These are phyloP conservation scores for Mechanitis mazaeus DNA, from an alignment of 2,888 invertebrate species.

Conservation along the genomic window DNA sequence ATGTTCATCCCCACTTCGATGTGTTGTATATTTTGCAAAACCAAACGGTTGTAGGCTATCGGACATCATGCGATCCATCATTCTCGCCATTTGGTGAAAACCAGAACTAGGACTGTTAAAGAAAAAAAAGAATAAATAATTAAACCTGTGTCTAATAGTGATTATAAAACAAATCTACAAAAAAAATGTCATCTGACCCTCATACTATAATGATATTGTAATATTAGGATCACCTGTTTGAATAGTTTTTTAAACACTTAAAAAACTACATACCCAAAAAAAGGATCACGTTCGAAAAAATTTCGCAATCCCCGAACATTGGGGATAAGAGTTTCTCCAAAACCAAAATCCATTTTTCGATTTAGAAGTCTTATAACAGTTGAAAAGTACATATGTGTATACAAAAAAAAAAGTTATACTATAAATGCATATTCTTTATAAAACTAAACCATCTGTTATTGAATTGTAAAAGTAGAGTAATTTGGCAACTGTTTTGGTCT, in stretches of 20 bases:
- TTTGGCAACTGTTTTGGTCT: slow-evolving; percentile 62
- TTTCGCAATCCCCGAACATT: slow-evolving; percentile 57
- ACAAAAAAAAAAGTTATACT: slow-evolving; percentile 38
- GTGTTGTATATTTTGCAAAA: slow-evolving; percentile 79
- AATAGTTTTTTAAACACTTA: background rate
- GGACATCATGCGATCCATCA: slow-evolving; percentile 84
- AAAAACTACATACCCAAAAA: slow-evolving; percentile 51
- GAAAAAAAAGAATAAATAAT: background rate
- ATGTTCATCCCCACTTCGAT: slow-evolving; percentile 51
- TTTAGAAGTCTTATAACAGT: slow-evolving; percentile 41
- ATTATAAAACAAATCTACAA: no score
- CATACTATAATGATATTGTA: no score
- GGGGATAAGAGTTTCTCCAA: slow-evolving; percentile 63
- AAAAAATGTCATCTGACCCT: no score
- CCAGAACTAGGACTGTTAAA: slow-evolving; percentile 72
- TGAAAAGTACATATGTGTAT: slow-evolving; percentile 45
- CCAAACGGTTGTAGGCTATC: slow-evolving; percentile 81
- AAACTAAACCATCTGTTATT: slow-evolving; percentile 52
- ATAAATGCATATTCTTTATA: slow-evolving; percentile 58
- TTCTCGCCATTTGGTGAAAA: slow-evolving; percentile 82
- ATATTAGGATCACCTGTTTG: no score
- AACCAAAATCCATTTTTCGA: slow-evolving; percentile 64
- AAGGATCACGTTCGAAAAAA: slow-evolving; percentile 56
- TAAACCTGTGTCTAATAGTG: no score
- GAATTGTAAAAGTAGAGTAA: slow-evolving; percentile 48